phyloP scores from a whole-genome alignment of 2,888 invertebrate species.

The Ganaspis brasiliensis region DNA sequence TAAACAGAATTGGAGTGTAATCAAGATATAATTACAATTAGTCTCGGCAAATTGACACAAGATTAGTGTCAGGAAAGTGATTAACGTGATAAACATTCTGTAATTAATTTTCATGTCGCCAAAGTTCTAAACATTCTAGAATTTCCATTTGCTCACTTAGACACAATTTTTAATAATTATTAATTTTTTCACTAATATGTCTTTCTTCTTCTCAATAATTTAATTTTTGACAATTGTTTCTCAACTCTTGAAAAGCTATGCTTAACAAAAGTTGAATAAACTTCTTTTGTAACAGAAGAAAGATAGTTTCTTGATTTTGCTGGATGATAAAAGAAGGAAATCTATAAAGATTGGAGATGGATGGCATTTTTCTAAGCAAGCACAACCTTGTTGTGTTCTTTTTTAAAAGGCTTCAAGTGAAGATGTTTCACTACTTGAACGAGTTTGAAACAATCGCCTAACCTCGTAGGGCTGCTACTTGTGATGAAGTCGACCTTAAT shows the following conservation, averaged over 20 bases:
- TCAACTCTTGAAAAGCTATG: no score
- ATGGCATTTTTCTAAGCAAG: background rate
- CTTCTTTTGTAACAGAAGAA: slow-evolving; percentile 2
- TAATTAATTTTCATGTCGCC: slow-evolving; percentile 45
- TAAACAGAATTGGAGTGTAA: slow-evolving; percentile 60
- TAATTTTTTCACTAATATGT: no score
- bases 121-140: no score
- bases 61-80: slow-evolving; percentile 61
- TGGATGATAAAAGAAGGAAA: background rate
- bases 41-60: slow-evolving; percentile 59
- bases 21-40: slow-evolving; percentile 59
- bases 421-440: slow-evolving; percentile 16
- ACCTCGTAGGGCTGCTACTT: slow-evolving; percentile 21
- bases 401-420: slow-evolving; percentile 14
- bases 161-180: no score
- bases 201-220: no score
- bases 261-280: background rate
- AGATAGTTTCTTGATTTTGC: background rate
- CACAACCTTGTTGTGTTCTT: background rate
- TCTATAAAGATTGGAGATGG: background rate
- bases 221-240: no score
- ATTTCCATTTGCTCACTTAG: no score
- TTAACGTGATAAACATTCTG: slow-evolving; percentile 62
- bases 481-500: slow-evolving; percentile 57
- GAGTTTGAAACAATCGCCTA: slow-evolving; percentile 10